Base-by-base conservation (phyloP, 2,113 vertebrate genomes). In the Corapipo altera region DNA sequence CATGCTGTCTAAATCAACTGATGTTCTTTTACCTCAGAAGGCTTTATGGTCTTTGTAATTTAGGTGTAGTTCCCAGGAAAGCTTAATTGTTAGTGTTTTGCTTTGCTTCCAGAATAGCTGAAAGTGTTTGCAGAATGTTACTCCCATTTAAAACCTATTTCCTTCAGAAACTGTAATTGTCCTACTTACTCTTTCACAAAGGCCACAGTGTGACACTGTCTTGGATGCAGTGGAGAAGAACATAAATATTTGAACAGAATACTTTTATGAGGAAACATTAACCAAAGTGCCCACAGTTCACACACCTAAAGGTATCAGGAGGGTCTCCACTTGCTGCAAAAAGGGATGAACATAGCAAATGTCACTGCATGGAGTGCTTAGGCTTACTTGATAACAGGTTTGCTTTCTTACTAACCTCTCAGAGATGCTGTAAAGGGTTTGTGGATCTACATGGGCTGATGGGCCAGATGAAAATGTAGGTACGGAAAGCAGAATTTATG, bases 91-190 rank as follows among this genome's bases (percentile, higher is more conserved):
- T 26, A 20, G 66, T 44, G 2, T 84, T 96, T 85, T 72, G 82
- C n/a, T 89, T 76, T 91, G 39, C 67, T 93, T 86, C 69, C 93
- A 67, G 91, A 94, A 91, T 41, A 94, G 51, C 64, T 57, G 65
- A 57, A 22, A 74, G 74, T 27, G 14, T 84, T 80, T 80, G 51
- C 75, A 88, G 65, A 57, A 80, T 19, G 44, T 44, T 77, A 80
- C 24, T 77, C 20, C 43, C 18, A 30, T 88, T 87, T 93, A 64
- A 85, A 93, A 67, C 24, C 23, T n/a, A 21, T 59, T 88, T 88
- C 6, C n/a, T 84, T 86, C 75, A 52, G 55, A 48, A 79, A 78
- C 12, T 61, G 8, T 46, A 65, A 62, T 20, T 78, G 78, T 43
- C 30, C 66, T 91, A 44, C 49, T 87, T 70, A 41, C 11, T 69